These are phyloP conservation scores for Oncopeltus fasciatus DNA, from an alignment of 1,140 invertebrate genomes.

Conservation along the genomic window DNA sequence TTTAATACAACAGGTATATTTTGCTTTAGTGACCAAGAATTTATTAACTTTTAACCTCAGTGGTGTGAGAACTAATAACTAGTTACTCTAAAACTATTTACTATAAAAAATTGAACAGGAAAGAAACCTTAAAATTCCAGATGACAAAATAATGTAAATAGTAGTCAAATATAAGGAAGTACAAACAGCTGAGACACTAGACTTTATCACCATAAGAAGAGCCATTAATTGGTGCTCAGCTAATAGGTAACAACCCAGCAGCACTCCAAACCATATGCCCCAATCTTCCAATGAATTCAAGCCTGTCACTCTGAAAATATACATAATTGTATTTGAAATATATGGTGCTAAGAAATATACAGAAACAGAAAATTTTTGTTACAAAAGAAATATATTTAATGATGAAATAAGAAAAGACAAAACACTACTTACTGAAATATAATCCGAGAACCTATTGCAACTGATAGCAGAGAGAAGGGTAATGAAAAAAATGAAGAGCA, in stretches of 20 bases:
- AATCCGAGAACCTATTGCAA: conserved; percentile 47
- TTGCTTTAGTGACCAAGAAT: too few species aligned
- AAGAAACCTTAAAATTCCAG: conserved; percentile 59
- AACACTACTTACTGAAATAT: conserved; percentile 62
- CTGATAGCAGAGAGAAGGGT: conserved; percentile 61
- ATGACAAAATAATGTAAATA: conserved; percentile 56
- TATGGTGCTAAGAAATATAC: too few species aligned
- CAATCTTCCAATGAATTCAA: conserved; percentile 20
- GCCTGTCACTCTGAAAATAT: conserved; percentile 21
- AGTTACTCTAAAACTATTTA: too few species aligned
- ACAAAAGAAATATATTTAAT: too few species aligned
- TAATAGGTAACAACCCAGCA: conserved; percentile 67
- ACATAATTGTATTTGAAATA: not conserved
- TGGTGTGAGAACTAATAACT: too few species aligned
- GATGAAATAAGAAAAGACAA: too few species aligned
- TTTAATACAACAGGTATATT: too few species aligned
- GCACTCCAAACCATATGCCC: conserved; percentile 30
- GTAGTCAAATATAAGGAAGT: conserved; percentile 54
- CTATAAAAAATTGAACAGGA: too few species aligned
- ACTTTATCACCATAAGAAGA: conserved; percentile 64
- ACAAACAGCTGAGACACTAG: conserved; percentile 55
- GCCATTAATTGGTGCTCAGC: conserved; percentile 72
- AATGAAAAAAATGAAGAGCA: conserved; percentile 64
- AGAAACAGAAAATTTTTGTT: too few species aligned
- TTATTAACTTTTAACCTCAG: too few species aligned